phyloP scores from a whole-genome alignment of 2,113 vertebrate genomes.

The Butorides virescens region DNA sequence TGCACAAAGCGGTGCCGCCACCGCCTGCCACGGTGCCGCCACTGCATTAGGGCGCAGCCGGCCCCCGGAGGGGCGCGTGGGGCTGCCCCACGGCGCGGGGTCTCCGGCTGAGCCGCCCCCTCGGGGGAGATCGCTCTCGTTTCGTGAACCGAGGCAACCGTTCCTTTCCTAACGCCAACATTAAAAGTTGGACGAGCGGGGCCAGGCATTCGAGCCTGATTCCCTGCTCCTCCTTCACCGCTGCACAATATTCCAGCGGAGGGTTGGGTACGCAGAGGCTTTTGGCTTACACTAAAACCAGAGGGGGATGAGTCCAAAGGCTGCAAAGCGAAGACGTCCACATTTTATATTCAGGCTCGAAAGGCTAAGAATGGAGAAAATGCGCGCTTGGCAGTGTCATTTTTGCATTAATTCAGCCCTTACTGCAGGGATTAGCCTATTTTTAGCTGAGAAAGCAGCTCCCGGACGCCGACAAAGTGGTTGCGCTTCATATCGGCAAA shows the following conservation, averaged over 20 bases:
- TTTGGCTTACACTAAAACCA: not conserved
- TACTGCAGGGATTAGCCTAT: not conserved
- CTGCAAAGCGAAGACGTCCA: not conserved
- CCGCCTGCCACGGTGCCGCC: not conserved
- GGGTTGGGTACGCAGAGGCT: not conserved
- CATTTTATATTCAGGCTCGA: not conserved
- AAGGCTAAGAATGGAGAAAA: not conserved
- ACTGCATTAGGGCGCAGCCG: accelerated
- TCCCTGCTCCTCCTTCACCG: not conserved
- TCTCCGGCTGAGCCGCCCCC: not conserved
- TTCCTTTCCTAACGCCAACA: too few species aligned
- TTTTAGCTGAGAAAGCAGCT: not conserved
- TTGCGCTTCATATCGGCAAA: not conserved
- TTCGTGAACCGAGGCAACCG: accelerated
- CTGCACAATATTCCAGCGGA: not conserved
- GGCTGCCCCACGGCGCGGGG: too few species aligned
- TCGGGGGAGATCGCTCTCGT: too few species aligned
- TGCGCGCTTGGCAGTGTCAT: not conserved
- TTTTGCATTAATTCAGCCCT: not conserved
- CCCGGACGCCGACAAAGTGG: not conserved
- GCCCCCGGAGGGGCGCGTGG: accelerated
- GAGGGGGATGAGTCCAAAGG: not conserved
- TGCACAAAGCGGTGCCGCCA: not conserved
- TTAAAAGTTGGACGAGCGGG: not conserved
- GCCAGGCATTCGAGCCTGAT: too few species aligned